Evolutionary conservation across 2,113 vertebrate species (phyloP).

Genomic region (Zapornia atra): DNA sequence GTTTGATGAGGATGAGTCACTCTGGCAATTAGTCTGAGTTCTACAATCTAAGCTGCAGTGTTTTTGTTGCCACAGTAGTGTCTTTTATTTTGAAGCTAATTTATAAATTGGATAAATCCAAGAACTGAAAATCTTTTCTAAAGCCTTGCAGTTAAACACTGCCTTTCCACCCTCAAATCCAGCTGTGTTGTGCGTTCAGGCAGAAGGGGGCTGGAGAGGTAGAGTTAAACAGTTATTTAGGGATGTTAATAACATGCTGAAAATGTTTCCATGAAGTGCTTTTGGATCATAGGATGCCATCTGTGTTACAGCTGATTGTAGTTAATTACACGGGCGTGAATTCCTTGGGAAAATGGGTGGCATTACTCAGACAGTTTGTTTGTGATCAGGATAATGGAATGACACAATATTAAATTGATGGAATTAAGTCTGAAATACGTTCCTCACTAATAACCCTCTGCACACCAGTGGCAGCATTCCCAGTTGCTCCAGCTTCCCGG

Average conservation of each 20-base stretch:
- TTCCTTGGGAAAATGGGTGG: constrained; percentile 21
- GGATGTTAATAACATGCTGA: constrained; percentile 52
- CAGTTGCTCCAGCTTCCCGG: neutral
- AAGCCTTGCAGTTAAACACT: neutral
- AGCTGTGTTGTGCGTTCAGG: constrained; percentile 64
- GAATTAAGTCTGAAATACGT: neutral
- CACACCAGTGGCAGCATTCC: neutral
- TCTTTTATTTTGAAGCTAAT: constrained; percentile 34
- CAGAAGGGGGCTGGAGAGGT: neutral
- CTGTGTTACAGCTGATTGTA: constrained; percentile 55
- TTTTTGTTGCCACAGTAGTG: neutral
- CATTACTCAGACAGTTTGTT: neutral
- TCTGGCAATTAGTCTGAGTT: neutral
- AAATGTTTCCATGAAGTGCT: constrained; percentile 14
- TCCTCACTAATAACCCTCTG: neutral
- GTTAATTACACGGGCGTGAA: constrained; percentile 49
- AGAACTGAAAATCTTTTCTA: neutral
- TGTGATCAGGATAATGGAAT: neutral
- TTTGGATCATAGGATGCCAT: constrained; percentile 31
- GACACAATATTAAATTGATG: neutral
- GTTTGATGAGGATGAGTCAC: neutral
- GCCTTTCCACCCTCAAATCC: constrained; percentile 5
- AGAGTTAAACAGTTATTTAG: constrained; percentile 42
- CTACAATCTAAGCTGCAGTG: neutral
- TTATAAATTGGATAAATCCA: constrained; percentile 32